A percentile compares a stretch with the other conserved stretches of the same genome.
These are phyloP conservation scores for Xenopus petersii DNA, from an alignment of 2,797 vertebrate genomes.

Conservation along the genomic window DNA sequence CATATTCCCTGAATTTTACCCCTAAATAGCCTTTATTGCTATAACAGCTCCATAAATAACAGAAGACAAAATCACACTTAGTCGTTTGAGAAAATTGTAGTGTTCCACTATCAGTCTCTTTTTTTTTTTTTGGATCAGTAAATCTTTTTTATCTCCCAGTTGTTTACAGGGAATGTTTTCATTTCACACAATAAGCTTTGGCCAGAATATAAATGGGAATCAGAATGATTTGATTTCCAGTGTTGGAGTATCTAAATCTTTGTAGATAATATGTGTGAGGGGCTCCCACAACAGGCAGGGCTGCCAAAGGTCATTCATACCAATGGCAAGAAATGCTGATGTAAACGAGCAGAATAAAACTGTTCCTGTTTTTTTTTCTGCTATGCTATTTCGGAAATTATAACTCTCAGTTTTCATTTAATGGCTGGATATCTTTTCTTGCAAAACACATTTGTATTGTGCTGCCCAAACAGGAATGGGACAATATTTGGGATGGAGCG, in stretches of 20 bases:
- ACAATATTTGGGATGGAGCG: too few species aligned
- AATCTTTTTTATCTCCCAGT: constrained; percentile 26
- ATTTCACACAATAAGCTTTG: constrained; percentile 34
- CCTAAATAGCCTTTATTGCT: too few species aligned
- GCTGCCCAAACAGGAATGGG: too few species aligned
- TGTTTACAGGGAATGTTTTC: constrained; percentile 35
- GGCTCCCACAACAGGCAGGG: constrained; percentile 31
- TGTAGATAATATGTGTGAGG: constrained; percentile 37
- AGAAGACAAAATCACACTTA: too few species aligned
- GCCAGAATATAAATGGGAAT: constrained; percentile 45
- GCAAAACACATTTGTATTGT: too few species aligned
- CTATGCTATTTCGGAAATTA: constrained; percentile 11
- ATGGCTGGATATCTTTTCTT: too few species aligned
- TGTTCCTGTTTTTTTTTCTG: constrained; percentile 12
- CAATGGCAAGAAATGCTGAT: constrained; percentile 24
- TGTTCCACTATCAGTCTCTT: too few species aligned
- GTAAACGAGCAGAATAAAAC: constrained; percentile 17
- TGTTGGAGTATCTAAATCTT: constrained; percentile 28
- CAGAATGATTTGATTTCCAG: constrained; percentile 42
- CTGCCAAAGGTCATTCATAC: constrained; percentile 38
- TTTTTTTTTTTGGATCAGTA: constrained; percentile 12
- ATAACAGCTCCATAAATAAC: too few species aligned
- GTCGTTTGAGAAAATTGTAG: too few species aligned
- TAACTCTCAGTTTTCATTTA: constrained; percentile 21
- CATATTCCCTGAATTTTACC: too few species aligned